These are phyloP conservation scores for Patella pellucida DNA, from an alignment of 2,888 invertebrate genomes.

Conservation along the genomic window DNA sequence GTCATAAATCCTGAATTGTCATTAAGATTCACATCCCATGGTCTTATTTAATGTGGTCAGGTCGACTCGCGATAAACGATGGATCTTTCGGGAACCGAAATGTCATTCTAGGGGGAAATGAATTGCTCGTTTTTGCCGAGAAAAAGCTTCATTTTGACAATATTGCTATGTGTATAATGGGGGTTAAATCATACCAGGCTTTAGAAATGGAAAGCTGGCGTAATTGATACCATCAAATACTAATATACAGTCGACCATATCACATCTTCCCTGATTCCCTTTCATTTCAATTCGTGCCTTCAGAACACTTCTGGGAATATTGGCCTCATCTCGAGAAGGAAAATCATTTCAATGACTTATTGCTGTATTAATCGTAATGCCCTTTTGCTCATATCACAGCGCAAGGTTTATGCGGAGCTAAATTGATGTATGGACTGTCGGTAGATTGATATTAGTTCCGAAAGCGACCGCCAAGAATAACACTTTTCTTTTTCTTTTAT, in stretches of 20 bases:
- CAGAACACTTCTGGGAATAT: constrained; percentile 24
- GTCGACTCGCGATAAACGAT: constrained; percentile 13
- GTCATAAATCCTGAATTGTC: constrained; percentile 13
- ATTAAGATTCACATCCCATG: constrained; percentile 32
- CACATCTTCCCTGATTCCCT: constrained; percentile 19
- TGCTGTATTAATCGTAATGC: constrained; percentile 33
- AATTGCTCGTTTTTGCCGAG: constrained; percentile 34
- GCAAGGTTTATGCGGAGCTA: constrained; percentile 1
- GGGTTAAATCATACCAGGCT: constrained; percentile 27
- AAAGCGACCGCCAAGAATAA: constrained; percentile 2
- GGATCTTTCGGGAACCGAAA: constrained; percentile 18
- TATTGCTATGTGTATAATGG: constrained; percentile 22
- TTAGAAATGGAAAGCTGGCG: neutral
- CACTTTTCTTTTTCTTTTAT: constrained; percentile 8
- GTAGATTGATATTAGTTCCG: constrained; percentile 19
- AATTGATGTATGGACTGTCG: constrained; percentile 22
- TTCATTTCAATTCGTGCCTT: constrained; percentile 26
- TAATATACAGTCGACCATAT: constrained; percentile 26
- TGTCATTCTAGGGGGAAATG: constrained; percentile 32
- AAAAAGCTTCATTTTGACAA: constrained; percentile 22
- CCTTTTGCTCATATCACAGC: constrained; percentile 19
- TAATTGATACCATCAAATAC: constrained; percentile 34
- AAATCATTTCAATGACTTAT: constrained; percentile 38
- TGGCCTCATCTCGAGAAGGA: constrained; percentile 15
- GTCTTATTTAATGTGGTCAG: constrained; percentile 27